phyloP scores from a whole-genome alignment of 2,797 vertebrate species.

The Acanthurus leucopareius region DNA sequence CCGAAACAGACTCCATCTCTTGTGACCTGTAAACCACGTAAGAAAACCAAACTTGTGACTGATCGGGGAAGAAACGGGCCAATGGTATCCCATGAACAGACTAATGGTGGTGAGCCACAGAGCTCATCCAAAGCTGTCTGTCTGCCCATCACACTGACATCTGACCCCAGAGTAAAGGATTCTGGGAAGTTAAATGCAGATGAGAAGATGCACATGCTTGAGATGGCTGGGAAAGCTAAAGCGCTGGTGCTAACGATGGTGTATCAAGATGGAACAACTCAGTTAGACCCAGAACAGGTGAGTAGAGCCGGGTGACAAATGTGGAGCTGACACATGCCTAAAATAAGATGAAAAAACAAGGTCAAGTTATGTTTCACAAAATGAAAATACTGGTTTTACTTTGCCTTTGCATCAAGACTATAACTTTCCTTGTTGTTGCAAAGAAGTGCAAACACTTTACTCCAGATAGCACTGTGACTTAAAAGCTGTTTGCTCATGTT shows the following conservation, averaged over 20 bases:
- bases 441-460: constrained; percentile 11
- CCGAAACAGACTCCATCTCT: constrained; percentile 9
- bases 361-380: background rate
- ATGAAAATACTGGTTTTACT: background rate
- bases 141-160: constrained; percentile 59
- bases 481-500: background rate
- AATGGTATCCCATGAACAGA: constrained; percentile 18
- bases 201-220: constrained; percentile 81
- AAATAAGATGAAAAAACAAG: background rate
- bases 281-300: constrained; percentile 88
- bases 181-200: constrained; percentile 75
- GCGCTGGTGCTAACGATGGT: constrained; percentile 88
- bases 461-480: background rate
- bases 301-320: constrained; percentile 12
- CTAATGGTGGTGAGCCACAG: background rate
- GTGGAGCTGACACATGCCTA: background rate
- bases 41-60: constrained; percentile 3
- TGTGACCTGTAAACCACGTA: constrained; percentile 27
- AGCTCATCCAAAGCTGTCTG: constrained; percentile 37
- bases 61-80: background rate
- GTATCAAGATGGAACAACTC: constrained; percentile 90
- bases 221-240: constrained; percentile 69
- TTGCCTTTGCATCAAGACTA: background rate
- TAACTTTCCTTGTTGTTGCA: background rate
- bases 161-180: constrained; percentile 82